Evolutionary conservation across 2,797 vertebrate species (phyloP), one percentile per base, ranked within the genome.

Genomic region (Vireo griseus): DNA sequence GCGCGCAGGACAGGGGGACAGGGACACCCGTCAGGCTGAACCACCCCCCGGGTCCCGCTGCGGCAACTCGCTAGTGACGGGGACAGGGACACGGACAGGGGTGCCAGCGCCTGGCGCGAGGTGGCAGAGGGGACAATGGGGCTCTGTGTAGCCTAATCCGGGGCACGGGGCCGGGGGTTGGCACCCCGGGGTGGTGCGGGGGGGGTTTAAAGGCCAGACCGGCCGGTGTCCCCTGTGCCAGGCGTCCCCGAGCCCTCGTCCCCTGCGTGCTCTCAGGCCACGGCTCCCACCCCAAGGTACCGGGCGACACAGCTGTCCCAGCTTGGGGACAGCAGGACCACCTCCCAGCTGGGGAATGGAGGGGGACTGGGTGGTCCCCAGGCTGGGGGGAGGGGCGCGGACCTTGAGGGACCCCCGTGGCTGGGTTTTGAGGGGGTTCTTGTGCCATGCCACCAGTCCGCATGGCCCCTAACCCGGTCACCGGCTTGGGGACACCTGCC

Each of bases 131-230:
- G 91, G 88, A 95, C 95, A 95, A 95, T 94, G 42, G 78, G 88
- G 66, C 95, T 95, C 93, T 95, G 95, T 94, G 76, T 72, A 51
- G 26, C 82, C 72, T 95, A 94, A 94, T 86, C 93, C 95, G 18
- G 88, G 93, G 57, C 88, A 93, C 88, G 91, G 93, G 94, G 93
- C 54, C 5, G 62, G 81, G 75, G 65, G 25, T 40, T 73, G 93
- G 69, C 88, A 85, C 91, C 91, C 65, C 3, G 55, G 74, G 51
- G 55, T 55, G 79, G 87, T 24, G 50, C 33, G 28, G 57, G 80
- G 52, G 54, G 45, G 47, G 28, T 84, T 88, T 94, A 92, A 92
- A 92, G 86, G 71, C 55, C 92, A 71, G 78, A 65, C 44, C 4
- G 39, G 67, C 28, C 20, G 2, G 42, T 72, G 92, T 47, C 35